These are phyloP conservation scores for Drosophila robusta DNA, from an alignment of 2,888 invertebrate genomes.

Conservation along the genomic window DNA sequence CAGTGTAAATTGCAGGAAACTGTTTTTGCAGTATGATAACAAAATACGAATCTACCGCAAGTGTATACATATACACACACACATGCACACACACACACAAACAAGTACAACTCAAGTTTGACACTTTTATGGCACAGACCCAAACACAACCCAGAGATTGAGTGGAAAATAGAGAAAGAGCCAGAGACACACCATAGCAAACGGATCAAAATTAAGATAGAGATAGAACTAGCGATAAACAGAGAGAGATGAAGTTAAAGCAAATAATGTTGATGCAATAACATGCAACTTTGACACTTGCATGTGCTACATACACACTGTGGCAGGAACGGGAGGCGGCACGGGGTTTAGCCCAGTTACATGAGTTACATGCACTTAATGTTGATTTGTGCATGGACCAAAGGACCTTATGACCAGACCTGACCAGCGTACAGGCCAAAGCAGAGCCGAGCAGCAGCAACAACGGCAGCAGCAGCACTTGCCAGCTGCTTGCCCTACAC, in stretches of 20 bases:
- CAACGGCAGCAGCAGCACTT: slow-evolving; percentile 24
- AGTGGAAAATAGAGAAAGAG: slow-evolving; percentile 5
- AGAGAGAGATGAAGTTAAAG: slow-evolving; percentile 17
- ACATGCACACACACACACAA: slow-evolving; percentile 5
- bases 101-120: slow-evolving; percentile 37
- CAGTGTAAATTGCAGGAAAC: slow-evolving; percentile 60
- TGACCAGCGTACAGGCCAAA: slow-evolving; percentile 28
- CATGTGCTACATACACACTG: slow-evolving; percentile 23
- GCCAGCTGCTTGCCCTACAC: slow-evolving; percentile 38
- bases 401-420: slow-evolving; percentile 25
- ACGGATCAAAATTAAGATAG: neutral
- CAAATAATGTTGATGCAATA: slow-evolving; percentile 75
- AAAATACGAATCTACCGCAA: slow-evolving; percentile 47
- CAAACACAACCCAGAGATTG: slow-evolving; percentile 3
- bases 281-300: slow-evolving; percentile 76
- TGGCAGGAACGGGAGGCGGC: neutral
- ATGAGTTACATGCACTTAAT: slow-evolving; percentile 73
- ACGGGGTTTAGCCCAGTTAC: slow-evolving; percentile 14
- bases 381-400: slow-evolving; percentile 73
- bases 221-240: neutral
- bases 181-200: neutral
- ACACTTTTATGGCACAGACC: slow-evolving; percentile 41
- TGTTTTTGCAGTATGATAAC: slow-evolving; percentile 49
- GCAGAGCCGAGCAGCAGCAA: slow-evolving; percentile 1
- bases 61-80: slow-evolving; percentile 16